Evolutionary conservation across 2,888 invertebrate genomes (phyloP).

Genomic region (Corbicula japonica): DNA sequence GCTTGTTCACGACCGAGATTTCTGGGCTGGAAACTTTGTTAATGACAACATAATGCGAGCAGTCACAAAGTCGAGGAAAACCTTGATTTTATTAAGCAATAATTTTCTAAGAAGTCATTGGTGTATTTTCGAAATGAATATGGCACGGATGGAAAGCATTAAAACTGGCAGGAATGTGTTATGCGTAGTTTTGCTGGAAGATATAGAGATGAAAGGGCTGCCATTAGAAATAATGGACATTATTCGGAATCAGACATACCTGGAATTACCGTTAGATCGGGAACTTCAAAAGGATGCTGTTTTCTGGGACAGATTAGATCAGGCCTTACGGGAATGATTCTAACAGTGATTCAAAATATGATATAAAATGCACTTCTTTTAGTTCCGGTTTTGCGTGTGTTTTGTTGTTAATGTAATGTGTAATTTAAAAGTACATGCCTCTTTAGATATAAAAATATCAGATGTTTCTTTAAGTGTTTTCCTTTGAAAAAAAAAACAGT

Average conservation of each 20-base stretch:
- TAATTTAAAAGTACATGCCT: too few species aligned
- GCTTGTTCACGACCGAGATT: constrained; percentile 57
- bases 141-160: constrained; percentile 54
- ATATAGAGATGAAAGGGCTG: constrained; percentile 11
- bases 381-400: too few species aligned
- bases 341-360: too few species aligned
- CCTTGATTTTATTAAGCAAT: constrained; percentile 46
- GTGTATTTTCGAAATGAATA: constrained; percentile 64
- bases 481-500: too few species aligned
- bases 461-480: too few species aligned
- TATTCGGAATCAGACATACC: constrained; percentile 32
- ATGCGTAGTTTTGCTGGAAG: constrained; percentile 37
- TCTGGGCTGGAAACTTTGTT: constrained; percentile 42
- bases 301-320: constrained; percentile 40
- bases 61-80: constrained; percentile 46
- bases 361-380: too few species aligned
- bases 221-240: constrained; percentile 41
- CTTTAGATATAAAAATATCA: too few species aligned
- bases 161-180: constrained; percentile 45
- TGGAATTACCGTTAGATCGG: constrained; percentile 17
- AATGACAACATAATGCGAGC: constrained; percentile 58
- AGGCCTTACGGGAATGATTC: constrained; percentile 11
- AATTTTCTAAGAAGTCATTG: constrained; percentile 54
- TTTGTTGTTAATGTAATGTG: too few species aligned
- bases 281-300: background rate